These are phyloP conservation scores for Camelus dromedarius DNA, from an alignment of 2,113 vertebrate species.

Conservation along the genomic window DNA sequence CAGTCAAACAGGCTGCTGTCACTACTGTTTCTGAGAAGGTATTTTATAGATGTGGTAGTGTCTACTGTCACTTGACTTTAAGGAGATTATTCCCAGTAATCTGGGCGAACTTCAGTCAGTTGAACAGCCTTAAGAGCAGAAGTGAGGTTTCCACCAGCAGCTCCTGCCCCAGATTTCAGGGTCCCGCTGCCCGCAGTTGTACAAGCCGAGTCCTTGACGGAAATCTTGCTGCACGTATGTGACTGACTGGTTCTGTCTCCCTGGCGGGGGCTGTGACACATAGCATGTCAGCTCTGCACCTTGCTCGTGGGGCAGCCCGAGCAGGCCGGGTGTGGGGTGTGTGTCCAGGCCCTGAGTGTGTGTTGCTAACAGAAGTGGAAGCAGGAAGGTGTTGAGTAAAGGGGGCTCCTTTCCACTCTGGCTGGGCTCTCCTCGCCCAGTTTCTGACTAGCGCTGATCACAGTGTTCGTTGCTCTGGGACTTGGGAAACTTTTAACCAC, in stretches of 20 bases:
- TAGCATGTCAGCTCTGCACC: background rate
- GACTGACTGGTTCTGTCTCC: background rate
- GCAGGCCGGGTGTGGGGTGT: too few relatives aligned
- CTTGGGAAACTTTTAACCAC: conserved; percentile 31
- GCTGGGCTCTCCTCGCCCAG: background rate
- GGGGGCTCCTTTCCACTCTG: background rate
- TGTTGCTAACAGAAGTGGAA: background rate
- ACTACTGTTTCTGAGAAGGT: too few relatives aligned
- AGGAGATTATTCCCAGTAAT: background rate
- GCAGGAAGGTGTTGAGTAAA: background rate
- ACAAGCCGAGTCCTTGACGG: background rate
- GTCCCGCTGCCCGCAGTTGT: too few relatives aligned
- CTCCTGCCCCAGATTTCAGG: background rate
- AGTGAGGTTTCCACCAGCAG: background rate
- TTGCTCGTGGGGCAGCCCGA: too few relatives aligned
- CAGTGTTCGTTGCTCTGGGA: background rate
- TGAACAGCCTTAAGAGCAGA: background rate
- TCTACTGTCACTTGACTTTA: background rate
- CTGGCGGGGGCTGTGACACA: background rate
- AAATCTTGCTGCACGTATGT: background rate
- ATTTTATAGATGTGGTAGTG: background rate
- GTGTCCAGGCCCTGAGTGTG: background rate
- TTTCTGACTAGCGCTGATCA: background rate
- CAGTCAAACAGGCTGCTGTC: background rate
- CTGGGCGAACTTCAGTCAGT: background rate